phyloP scores from a whole-genome alignment of 2,797 vertebrate species.

The Pantherophis vulpinus region DNA sequence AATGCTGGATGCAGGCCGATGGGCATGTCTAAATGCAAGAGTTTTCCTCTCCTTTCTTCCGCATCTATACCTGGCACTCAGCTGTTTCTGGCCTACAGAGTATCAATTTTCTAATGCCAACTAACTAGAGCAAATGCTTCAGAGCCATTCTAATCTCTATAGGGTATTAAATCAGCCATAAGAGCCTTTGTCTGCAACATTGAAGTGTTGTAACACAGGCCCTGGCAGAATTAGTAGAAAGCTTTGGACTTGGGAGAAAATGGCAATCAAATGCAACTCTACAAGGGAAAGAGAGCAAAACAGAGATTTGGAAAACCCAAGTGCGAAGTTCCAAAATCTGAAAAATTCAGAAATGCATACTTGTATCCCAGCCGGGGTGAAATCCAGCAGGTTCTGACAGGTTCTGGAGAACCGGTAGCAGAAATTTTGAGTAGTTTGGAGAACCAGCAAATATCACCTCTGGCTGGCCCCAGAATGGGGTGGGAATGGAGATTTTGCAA shows the following conservation, averaged over 20 bases:
- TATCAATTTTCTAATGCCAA: not conserved
- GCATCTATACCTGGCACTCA: conserved; percentile 3
- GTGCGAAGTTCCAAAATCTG: not conserved
- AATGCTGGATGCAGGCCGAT: conserved; percentile 20
- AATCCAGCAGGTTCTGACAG: too few relatives aligned
- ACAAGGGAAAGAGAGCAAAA: not conserved
- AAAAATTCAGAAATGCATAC: not conserved
- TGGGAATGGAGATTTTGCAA: too few relatives aligned
- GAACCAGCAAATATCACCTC: too few relatives aligned
- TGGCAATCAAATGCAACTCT: not conserved
- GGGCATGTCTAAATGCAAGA: conserved; percentile 1
- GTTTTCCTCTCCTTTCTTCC: not conserved
- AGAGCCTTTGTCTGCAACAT: not conserved
- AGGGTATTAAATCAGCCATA: not conserved
- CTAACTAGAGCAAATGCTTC: not conserved
- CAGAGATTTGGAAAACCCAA: not conserved
- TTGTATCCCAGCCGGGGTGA: not conserved
- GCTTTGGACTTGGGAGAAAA: too few relatives aligned
- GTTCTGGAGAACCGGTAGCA: too few relatives aligned
- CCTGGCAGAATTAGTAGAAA: not conserved
- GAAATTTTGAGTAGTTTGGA: too few relatives aligned
- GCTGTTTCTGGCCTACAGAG: not conserved
- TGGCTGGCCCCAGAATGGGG: too few relatives aligned
- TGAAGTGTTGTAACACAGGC: not conserved
- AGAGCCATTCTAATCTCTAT: not conserved